Base-by-base conservation (phyloP, 1,140 invertebrate genomes). In the Hyles euphorbiae region DNA sequence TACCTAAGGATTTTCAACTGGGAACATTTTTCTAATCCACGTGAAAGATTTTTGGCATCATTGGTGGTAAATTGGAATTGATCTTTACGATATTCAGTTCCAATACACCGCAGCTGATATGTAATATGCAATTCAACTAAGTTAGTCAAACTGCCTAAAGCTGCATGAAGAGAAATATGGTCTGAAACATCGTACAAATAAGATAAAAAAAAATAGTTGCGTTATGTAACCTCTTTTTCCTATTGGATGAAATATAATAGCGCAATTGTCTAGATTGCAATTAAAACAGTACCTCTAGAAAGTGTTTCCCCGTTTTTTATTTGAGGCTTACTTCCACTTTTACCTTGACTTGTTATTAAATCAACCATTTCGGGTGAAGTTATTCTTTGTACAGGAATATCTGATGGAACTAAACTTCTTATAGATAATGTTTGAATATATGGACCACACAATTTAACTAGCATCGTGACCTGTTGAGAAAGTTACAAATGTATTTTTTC, bases 111-210 rank as follows among this genome's bases (percentile, higher is more conserved):
- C 58, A 87, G 65, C 63, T 85, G 82, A 72, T 80, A 89, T 34
- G 82, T 81, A 32, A 90, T 65, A 58, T 87, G 80, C 22, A 90
- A 64, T 73, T 90, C 88, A n/a, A 74, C 73, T 61, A 90, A 77
- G 69, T 86, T 84, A n/a, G 54, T 58, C 56, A 90, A 76, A 59
- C 82, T 89, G 2, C 83, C 80, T 53, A 89, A 68, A 43, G 83
- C 85, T 56, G 82, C 82, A 67, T 90, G 84, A 54, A 90, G 68
- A 9, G 89, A 90, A 67, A 90, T 89, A 44, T 89, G 89, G 69
- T 90, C 87, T 83, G 66, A 68, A 79, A 83, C 22, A 50, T 45
- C n/a, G 22, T 22, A 22, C 22, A 22, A 22, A 22, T 22, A 22
- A 22, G 22, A 22, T 22, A 1, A 22, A 22, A 22, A 22, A 22